These are phyloP conservation scores for Elaphurus davidianus DNA, from an alignment of 2,113 vertebrate genomes.

Conservation along the genomic window DNA sequence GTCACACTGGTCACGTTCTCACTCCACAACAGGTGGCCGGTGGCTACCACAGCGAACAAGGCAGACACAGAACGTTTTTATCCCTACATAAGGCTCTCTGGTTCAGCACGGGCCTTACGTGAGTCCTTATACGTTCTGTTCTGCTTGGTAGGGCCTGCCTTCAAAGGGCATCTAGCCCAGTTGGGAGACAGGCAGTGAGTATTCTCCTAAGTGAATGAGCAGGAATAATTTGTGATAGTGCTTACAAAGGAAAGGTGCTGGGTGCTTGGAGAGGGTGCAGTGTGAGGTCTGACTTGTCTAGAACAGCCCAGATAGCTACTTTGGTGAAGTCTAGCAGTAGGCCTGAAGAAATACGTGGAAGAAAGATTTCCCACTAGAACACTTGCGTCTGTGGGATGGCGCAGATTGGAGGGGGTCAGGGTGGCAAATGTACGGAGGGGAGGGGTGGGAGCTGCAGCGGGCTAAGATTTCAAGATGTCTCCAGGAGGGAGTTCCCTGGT, in stretches of 20 bases:
- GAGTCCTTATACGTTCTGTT: neutral
- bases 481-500: neutral
- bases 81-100: neutral
- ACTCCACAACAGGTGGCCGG: neutral
- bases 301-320: neutral
- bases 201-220: neutral
- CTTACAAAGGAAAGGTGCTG: neutral
- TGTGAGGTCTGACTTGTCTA: neutral
- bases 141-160: neutral
- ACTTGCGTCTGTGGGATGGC: rapidly evolving
- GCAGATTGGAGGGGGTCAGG: rapidly evolving
- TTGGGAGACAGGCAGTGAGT: neutral
- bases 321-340: neutral
- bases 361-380: neutral
- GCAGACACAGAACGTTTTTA: rapidly evolving
- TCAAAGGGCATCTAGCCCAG: neutral
- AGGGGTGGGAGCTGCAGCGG: rapidly evolving
- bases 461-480: neutral
- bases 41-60: neutral
- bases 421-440: neutral
- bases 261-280: neutral
- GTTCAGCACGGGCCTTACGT: neutral
- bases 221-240: neutral
- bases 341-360: neutral
- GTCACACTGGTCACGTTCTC: neutral